Base-by-base conservation (phyloP, 2,888 invertebrate genomes). In the Erebia palarica region DNA sequence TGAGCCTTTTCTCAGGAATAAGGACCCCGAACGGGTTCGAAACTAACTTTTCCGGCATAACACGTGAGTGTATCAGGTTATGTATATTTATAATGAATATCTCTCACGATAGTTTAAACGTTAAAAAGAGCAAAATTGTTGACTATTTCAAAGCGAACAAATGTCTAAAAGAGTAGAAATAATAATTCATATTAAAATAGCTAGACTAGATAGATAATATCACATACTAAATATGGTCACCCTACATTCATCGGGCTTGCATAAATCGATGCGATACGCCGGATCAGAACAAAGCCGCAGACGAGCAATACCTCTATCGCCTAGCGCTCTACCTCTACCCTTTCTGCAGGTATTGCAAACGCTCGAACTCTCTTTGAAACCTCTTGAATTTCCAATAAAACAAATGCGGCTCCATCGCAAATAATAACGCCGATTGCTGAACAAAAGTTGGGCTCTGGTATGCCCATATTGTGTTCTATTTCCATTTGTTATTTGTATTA, bases 201-300 rank as follows among this genome's bases (percentile, higher is more conserved):
- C 7, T 47, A 47, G 47, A 13, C 7, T 47, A 47, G 47, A 13
- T 47, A 47, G 3, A 44, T 66, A 14, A 21, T 4, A 47, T 47
- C 16, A 49, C 5, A 36, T 36, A 59, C n/a, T n/a, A n/a, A n/a
- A 59, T 13, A 5, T 18, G 21, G 65, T 16, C 10, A 64, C 58
- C 69, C 69, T 51, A 65, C 51, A 88, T 90, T 88, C 89, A 91
- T 91, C 89, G 90, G 85, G 89, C 91, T 85, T 90, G 90, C 88
- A 91, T 90, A 90, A 91, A 92, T 92, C 90, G 90, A 92, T 90
- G 87, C 88, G 90, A 90, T 91, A 90, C 88, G 89, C 84, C 84
- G 67, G 86, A 86, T 88, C 86, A 85, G 88, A 89, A 92, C 91
- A 91, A 92, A 91, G 91, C 90, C 91, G 86, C 89, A 78, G 86